Percentiles rank a stretch among this genome's conserved stretches.
These are phyloP conservation scores for Callospermophilus lateralis DNA, from an alignment of 2,113 vertebrate genomes.

Conservation along the genomic window DNA sequence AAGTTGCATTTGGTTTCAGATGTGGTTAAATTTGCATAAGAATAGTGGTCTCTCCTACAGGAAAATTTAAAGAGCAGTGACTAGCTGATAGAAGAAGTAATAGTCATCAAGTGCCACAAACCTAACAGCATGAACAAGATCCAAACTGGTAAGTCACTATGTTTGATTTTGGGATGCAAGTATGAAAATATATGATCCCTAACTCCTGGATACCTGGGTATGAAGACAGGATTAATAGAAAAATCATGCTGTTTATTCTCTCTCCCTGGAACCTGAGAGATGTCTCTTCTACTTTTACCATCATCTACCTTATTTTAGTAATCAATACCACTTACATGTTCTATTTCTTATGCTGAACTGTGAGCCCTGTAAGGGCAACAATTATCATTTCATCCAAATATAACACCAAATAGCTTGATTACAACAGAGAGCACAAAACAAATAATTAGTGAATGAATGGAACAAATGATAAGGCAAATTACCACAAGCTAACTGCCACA, in stretches of 20 bases:
- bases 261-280: not conserved
- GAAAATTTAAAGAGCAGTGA: not conserved
- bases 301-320: not conserved
- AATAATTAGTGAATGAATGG: not conserved
- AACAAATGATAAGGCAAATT: not conserved
- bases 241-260: not conserved
- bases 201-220: not conserved
- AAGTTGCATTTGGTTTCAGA: not conserved
- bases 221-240: not conserved
- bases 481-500: not conserved
- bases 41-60: not conserved
- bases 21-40: constrained; percentile 2
- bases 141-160: not conserved
- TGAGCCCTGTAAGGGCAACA: not conserved
- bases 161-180: not conserved
- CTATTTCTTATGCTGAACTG: not conserved
- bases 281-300: not conserved
- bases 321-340: not conserved
- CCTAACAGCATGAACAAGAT: not conserved
- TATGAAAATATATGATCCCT: not conserved
- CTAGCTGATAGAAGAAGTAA: not conserved
- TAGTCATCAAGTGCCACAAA: not conserved
- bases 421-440: not conserved
- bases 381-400: not conserved
- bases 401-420: not conserved